Evolutionary conservation across 2,888 invertebrate genomes (phyloP), one percentile per base, ranked within the genome.

Genomic region (Diaprepes abbreviatus): DNA sequence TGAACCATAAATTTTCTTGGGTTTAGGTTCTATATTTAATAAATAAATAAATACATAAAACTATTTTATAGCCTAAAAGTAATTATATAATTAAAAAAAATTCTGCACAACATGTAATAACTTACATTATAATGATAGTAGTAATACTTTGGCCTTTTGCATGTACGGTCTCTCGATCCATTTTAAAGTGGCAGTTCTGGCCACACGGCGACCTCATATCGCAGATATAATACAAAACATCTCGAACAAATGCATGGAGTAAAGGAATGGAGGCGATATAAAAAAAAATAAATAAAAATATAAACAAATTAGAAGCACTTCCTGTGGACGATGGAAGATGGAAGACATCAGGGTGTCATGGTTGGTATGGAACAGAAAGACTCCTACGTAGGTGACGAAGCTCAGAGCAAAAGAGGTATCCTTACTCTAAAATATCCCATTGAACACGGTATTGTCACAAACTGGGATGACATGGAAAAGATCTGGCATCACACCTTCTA

Each of bases 241-340:
- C 4, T 19, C 31, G 36, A 9, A 16, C n/a, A 38, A 24, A 12
- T 31, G 6, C 21, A 17, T 38, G 21, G 24, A 64, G 12, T 64
- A 54, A 21, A 40, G 63, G 63, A 64, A 64, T 54, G 63, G 54
- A 38, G 54, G 17, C 35, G 54, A n/a, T 35, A 55, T 36, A 31
- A 31, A 50, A 43, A 43, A 55, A 28, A 68, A 68, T 62, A 68
- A 62, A 69, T 72, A 38, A 19, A 43, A 16, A 79, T 90, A 38
- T 16, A 16, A 17, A 40, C 40, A 73, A 40, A 17, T 40, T 94
- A 96, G 92, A 96, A 96, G 91, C 96, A 97, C 90, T 97, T 97
- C 89, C 96, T 93, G 92, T 97, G 96, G 83, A 97, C 96, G 84
- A 96, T 95, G 80, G 94, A 94, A 81, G 96, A n/a, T n/a, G n/a